Base-by-base conservation (phyloP, 2,113 vertebrate genomes). In the Alosa alosa region DNA sequence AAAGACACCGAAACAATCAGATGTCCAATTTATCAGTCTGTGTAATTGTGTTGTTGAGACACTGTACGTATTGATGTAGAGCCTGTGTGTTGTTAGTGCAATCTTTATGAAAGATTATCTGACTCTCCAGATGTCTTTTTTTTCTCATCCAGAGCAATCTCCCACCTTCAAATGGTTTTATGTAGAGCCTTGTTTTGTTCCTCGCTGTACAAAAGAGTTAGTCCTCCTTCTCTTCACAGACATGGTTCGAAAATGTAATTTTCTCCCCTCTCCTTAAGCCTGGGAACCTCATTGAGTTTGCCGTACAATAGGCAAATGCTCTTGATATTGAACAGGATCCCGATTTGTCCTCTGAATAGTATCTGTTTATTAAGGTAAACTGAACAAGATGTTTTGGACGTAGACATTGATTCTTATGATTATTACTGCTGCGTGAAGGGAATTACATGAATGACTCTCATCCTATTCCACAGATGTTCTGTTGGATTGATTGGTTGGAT, bases 11-110 rank as follows among this genome's bases (percentile, higher is more conserved):
- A 78, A 36, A 41, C 72, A 78, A 78, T 18, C 72, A 78, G 31
- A 78, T 78, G 72, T 78, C 72, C 31, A 39, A 78, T 39, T 39
- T 39, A 78, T 78, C 72, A 78, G 72, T 78, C 31, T 72, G 25
- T 39, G 36, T 78, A 78, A 78, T 78, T 78, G 72, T 68, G 64
- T 39, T 78, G 25, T 78, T 39, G 9, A 78, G 72, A 39, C 50
- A 52, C 50, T 52, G 15, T 39, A 11, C 15, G 72, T 39, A 78
- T 39, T 78, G 72, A 39, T 78, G 72, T 78, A 39, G 72, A 39
- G 72, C 4, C 11, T 39, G 72, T 18, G 72, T 78, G 72, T 78
- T 41, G 31, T 39, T 78, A 15, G 72, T 78, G 25, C 31, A 78
- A 36, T 78, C 72, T 39, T 39, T 17, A 78, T 78, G 36, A 39